Percentiles rank a stretch among this genome's conserved stretches.
Evolutionary conservation across 1,140 invertebrate species (phyloP).

Genomic region (Trachymyrmex cornetzi): DNA sequence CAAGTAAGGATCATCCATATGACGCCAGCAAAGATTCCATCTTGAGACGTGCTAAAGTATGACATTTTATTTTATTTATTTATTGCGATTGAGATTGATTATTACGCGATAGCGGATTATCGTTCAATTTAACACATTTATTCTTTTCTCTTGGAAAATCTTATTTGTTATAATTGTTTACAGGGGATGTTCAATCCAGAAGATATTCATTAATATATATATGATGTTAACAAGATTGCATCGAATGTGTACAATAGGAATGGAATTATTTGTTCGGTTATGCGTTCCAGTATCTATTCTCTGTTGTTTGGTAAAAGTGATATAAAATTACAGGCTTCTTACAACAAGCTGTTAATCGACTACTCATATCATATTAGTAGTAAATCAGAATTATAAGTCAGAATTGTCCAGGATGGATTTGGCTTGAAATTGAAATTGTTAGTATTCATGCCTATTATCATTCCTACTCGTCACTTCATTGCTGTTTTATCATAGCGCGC

Average conservation of each 20-base stretch:
- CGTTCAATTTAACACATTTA: background rate
- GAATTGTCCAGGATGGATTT: too few relatives aligned
- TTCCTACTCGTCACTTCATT: too few relatives aligned
- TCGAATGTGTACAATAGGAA: conserved; percentile 10
- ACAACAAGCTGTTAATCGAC: too few relatives aligned
- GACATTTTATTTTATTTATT: conserved; percentile 45
- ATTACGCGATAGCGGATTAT: background rate
- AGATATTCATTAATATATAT: conserved; percentile 88
- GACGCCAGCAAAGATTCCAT: conserved; percentile 99
- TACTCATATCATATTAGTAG: too few relatives aligned
- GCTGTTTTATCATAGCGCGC: too few relatives aligned
- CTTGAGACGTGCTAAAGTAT: conserved; percentile 96
- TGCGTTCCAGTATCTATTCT: conserved; percentile 40
- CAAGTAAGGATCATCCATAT: conserved; percentile 99
- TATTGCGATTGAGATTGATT: background rate
- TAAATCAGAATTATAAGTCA: too few relatives aligned
- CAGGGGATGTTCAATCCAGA: conserved; percentile 96
- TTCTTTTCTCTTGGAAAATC: conserved; percentile 23
- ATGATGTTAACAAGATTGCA: background rate
- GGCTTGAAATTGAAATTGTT: too few relatives aligned
- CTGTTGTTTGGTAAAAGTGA: background rate
- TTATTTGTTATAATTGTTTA: conserved; percentile 79
- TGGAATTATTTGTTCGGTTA: conserved; percentile 39
- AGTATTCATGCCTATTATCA: too few relatives aligned
- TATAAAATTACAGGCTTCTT: conserved; percentile 5